Conservation (phyloP, 2,797 vertebrate genomes). For the Squalus acanthias region DNA sequence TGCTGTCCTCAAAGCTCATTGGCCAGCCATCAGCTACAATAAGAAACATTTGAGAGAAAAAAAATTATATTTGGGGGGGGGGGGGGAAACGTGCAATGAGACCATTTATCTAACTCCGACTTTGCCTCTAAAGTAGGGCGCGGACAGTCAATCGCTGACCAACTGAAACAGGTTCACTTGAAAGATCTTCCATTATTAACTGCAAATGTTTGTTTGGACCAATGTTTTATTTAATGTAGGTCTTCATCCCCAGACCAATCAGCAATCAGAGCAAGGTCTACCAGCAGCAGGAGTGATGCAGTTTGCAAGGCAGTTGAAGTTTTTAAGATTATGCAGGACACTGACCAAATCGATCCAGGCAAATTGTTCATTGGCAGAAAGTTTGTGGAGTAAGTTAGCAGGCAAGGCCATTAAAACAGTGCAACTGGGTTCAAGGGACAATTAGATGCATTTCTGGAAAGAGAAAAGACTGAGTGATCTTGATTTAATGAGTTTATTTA, state of each 20-base stretch:
- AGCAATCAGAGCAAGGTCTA: too few relatives aligned
- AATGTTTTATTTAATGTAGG: background rate
- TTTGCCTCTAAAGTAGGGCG: background rate
- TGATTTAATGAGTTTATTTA: background rate
- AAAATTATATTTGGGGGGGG: too few relatives aligned
- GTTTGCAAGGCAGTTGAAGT: too few relatives aligned
- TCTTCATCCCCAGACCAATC: too few relatives aligned
- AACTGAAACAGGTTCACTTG: slow-evolving; percentile 23
- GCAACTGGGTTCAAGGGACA: background rate
- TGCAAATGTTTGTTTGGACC: background rate
- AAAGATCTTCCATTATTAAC: background rate
- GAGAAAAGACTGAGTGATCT: background rate
- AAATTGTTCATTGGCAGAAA: background rate
- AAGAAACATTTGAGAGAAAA: background rate
- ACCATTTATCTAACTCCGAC: too few relatives aligned
- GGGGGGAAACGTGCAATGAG: too few relatives aligned
- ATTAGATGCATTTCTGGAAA: background rate
- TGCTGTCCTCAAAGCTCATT: slow-evolving; percentile 66
- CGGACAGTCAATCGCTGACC: background rate
- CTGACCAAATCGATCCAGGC: background rate
- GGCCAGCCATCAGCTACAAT: slow-evolving; percentile 70
- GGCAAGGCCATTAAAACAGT: background rate
- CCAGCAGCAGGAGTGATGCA: too few relatives aligned
- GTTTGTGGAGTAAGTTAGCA: background rate
- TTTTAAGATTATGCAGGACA: too few relatives aligned